These are phyloP conservation scores for Pipistrellus pygmaeus DNA, from an alignment of 2,797 vertebrate species.

Conservation along the genomic window DNA sequence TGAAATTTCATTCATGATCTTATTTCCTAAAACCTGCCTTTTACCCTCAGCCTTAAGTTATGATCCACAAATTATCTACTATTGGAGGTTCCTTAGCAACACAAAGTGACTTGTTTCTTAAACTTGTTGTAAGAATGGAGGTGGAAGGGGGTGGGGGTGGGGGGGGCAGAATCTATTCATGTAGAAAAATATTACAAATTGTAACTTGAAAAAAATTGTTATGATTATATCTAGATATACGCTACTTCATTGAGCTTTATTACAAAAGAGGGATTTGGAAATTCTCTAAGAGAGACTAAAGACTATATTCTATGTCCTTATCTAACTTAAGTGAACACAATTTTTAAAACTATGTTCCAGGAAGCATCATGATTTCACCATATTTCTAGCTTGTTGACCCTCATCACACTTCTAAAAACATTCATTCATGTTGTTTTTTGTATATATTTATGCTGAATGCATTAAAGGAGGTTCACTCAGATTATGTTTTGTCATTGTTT, in stretches of 20 bases:
- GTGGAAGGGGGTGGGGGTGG: too few relatives aligned
- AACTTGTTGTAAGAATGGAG: not conserved
- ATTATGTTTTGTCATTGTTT: not conserved
- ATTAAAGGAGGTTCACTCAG: not conserved
- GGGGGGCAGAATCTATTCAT: not conserved
- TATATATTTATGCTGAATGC: not conserved
- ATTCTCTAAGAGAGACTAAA: not conserved
- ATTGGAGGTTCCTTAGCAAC: not conserved
- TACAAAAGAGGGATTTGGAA: not conserved
- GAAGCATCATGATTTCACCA: not conserved
- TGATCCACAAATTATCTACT: not conserved
- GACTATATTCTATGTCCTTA: not conserved
- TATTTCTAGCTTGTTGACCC: not conserved
- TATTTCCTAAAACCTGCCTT: not conserved
- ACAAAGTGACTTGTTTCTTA: not conserved
- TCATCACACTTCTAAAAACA: not conserved
- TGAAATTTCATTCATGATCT: not conserved
- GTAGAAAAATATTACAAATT: not conserved
- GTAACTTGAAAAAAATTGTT: not conserved
- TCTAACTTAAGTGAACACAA: not conserved
- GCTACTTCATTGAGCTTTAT: not conserved
- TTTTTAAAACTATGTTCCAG: not conserved
- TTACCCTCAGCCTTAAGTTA: conserved; percentile 17
- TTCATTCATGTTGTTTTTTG: not conserved
- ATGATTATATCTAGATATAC: not conserved